Evolutionary conservation across 2,888 invertebrate genomes (phyloP).

Genomic region (Melieria crassipennis): DNA sequence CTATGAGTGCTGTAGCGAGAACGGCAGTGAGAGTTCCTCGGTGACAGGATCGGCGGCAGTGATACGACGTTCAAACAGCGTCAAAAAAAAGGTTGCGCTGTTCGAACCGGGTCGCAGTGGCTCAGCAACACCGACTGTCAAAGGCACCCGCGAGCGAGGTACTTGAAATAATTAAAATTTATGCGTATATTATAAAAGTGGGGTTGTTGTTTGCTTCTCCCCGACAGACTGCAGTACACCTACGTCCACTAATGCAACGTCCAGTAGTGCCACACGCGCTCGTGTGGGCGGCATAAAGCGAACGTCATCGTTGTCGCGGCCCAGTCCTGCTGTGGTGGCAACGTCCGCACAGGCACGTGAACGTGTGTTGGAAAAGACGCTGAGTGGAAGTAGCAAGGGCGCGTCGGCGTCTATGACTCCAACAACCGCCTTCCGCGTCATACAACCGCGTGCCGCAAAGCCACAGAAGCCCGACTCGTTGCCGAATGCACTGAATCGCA

Average conservation of each 20-base stretch:
- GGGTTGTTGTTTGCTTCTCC: neutral
- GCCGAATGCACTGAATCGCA: conserved; percentile 61
- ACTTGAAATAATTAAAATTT: neutral
- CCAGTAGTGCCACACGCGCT: conserved; percentile 66
- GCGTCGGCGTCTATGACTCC: conserved; percentile 54
- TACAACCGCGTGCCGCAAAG: conserved; percentile 52
- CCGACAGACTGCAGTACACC: conserved; percentile 20
- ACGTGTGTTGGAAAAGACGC: conserved; percentile 68
- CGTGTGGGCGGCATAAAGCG: conserved; percentile 69
- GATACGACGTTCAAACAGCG: conserved; percentile 48
- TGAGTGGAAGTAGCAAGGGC: conserved; percentile 61
- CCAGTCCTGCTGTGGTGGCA: conserved; percentile 50
- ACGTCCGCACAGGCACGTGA: conserved; percentile 69
- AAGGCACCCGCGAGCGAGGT: conserved; percentile 21
- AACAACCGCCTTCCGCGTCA: conserved; percentile 66
- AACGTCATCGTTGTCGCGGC: conserved; percentile 62
- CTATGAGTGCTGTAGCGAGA: conserved; percentile 70
- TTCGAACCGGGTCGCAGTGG: conserved; percentile 11
- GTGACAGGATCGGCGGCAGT: conserved; percentile 65
- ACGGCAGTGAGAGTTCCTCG: conserved; percentile 83
- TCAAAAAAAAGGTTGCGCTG: conserved; percentile 41
- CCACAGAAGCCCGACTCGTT: conserved; percentile 46
- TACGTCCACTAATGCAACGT: neutral
- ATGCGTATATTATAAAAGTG: neutral
- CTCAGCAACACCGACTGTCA: conserved; percentile 11